These are phyloP conservation scores for Periphyllus acericola DNA, from an alignment of 2,888 invertebrate species.

Conservation along the genomic window DNA sequence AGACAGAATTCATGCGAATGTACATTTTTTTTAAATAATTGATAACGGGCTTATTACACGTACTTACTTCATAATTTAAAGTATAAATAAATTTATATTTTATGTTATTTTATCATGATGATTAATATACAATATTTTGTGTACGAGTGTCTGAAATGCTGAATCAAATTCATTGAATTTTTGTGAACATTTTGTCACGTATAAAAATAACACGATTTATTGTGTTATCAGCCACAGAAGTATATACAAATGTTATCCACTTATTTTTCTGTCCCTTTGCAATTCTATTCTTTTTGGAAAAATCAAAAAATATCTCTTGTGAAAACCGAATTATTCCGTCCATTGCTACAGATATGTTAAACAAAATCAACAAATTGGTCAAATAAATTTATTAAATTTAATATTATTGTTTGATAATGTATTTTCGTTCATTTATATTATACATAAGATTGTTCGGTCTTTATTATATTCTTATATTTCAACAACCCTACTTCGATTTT, in stretches of 20 bases:
- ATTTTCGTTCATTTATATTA: not conserved
- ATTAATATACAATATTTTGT: not conserved
- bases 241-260: not conserved
- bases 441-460: not conserved
- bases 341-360: not conserved
- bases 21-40: not conserved
- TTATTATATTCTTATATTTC: not conserved
- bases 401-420: not conserved
- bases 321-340: not conserved
- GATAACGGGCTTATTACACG: not conserved
- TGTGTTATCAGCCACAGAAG: not conserved
- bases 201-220: not conserved
- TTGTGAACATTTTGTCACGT: not conserved
- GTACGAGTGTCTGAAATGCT: not conserved
- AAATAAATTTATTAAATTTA: not conserved
- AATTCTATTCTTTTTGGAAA: not conserved
- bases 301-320: not conserved
- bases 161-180: not conserved
- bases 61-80: not conserved
- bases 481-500: not conserved
- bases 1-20: no score
- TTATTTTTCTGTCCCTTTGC: not conserved
- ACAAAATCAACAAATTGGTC: not conserved
- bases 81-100: not conserved
- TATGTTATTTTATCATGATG: not conserved